Percentiles rank a stretch among this genome's conserved stretches.
phyloP scores from a whole-genome alignment of 2,797 vertebrate species.

The Paguma larvata region DNA sequence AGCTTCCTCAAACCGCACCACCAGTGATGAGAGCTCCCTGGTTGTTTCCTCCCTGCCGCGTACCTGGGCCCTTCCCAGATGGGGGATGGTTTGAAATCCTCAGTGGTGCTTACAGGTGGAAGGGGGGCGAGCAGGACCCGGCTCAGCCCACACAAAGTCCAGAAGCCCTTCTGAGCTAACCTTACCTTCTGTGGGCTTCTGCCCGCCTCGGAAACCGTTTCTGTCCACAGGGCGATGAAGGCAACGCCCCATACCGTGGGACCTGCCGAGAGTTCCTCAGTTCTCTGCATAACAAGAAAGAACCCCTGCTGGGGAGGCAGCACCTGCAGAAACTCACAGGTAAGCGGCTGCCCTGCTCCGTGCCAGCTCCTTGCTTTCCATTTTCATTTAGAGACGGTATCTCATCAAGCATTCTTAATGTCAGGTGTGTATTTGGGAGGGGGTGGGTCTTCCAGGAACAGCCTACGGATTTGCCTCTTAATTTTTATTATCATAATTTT shows the following conservation, averaged over 20 bases:
- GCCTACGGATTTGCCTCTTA: background rate
- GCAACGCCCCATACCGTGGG: slow-evolving; percentile 21
- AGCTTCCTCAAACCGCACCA: background rate
- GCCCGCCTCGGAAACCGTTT: background rate
- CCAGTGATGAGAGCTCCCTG: background rate
- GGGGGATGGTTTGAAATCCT: background rate
- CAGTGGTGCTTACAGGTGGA: rapidly evolving
- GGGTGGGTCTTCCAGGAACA: background rate
- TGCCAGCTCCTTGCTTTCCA: background rate
- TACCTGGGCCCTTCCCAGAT: background rate
- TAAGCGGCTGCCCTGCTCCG: background rate
- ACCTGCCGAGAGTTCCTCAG: slow-evolving; percentile 71
- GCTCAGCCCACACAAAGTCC: rapidly evolving
- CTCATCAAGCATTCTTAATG: background rate
- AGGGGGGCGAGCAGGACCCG: background rate
- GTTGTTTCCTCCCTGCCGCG: background rate
- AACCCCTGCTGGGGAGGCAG: slow-evolving; percentile 69
- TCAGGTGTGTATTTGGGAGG: background rate
- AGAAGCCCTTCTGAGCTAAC: background rate
- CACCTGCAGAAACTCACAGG: slow-evolving; percentile 68
- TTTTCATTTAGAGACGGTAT: background rate
- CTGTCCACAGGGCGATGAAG: slow-evolving; percentile 48
- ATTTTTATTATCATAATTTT: background rate
- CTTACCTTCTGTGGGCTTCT: rapidly evolving
- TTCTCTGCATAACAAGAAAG: slow-evolving; percentile 71